Conservation (phyloP, 1,140 invertebrate species). For the Anastrepha obliqua region DNA sequence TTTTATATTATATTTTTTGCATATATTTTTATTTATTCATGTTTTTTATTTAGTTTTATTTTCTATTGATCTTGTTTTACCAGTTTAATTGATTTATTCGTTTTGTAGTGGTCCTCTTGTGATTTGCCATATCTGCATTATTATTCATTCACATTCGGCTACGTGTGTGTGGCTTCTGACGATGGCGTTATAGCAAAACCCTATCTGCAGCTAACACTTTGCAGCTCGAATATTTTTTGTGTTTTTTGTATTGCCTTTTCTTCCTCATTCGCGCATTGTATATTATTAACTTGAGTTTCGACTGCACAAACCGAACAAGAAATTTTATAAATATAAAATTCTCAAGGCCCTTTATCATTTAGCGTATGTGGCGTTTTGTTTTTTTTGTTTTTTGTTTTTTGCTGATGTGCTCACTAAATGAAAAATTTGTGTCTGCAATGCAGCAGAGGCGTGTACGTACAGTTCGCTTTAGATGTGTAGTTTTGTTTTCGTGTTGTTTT, state of each 20-base stretch:
- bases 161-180: too few relatives aligned
- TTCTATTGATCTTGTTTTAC: too few relatives aligned
- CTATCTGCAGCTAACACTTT: too few relatives aligned
- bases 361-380: not conserved
- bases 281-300: not conserved
- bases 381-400: not conserved
- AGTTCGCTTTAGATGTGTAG: not conserved
- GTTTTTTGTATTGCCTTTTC: not conserved
- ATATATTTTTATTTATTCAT: too few relatives aligned
- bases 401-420: constrained; percentile 1
- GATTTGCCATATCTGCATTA: not conserved
- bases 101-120: not conserved
- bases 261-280: constrained; percentile 21
- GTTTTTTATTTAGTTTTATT: too few relatives aligned
- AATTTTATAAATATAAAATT: constrained; percentile 18
- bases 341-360: constrained; percentile 26
- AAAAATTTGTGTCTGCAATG: not conserved
- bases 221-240: not conserved
- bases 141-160: too few relatives aligned
- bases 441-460: not conserved
- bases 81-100: not conserved
- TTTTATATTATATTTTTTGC: too few relatives aligned
- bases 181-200: too few relatives aligned
- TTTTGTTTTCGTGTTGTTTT: not conserved
- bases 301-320: not conserved